A percentile compares a stretch with the other conserved stretches of the same genome.
These are phyloP conservation scores for Ophion slaviceki DNA, from an alignment of 2,888 invertebrate genomes.

Conservation along the genomic window DNA sequence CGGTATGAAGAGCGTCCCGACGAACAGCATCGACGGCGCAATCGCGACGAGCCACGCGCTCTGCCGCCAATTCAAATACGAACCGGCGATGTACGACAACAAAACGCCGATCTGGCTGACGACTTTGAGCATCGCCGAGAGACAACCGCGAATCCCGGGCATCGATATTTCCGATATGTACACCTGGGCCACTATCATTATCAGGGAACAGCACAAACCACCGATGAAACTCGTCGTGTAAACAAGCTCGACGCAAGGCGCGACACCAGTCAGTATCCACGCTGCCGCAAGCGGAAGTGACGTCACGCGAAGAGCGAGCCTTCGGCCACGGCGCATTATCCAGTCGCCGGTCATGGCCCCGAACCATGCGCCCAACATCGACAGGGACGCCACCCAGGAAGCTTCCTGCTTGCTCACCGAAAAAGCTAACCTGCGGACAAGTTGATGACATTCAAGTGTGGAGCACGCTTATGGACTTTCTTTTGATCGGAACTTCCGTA, in stretches of 20 bases:
- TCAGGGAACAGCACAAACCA: slow-evolving; percentile 92
- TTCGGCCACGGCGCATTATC: slow-evolving; percentile 90
- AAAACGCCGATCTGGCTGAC: slow-evolving; percentile 94
- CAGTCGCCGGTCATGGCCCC: slow-evolving; percentile 92
- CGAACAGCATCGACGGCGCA: slow-evolving; percentile 90
- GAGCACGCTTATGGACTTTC: not conserved
- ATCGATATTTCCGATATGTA: slow-evolving; percentile 97
- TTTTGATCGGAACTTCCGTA: not conserved
- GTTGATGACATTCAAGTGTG: not conserved
- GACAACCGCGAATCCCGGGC: slow-evolving; percentile 93
- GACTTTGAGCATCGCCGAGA: slow-evolving; percentile 94
- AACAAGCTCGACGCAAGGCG: slow-evolving; percentile 91
- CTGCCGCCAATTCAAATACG: slow-evolving; percentile 93
- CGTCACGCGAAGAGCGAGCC: slow-evolving; percentile 88
- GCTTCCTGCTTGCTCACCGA: slow-evolving; percentile 90
- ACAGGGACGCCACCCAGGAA: slow-evolving; percentile 92
- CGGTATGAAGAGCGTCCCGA: slow-evolving; percentile 91
- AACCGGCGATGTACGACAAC: slow-evolving; percentile 92
- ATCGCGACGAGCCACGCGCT: slow-evolving; percentile 92
- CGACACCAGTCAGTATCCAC: slow-evolving; percentile 92
- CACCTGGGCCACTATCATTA: slow-evolving; percentile 91
- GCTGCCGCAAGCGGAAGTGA: slow-evolving; percentile 91
- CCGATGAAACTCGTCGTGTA: slow-evolving; percentile 93
- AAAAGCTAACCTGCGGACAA: slow-evolving; percentile 84
- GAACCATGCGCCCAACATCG: slow-evolving; percentile 91